Percentiles rank a stretch among this genome's conserved stretches.
Evolutionary conservation across 2,888 invertebrate genomes (phyloP).

Genomic region (Anthophora plumipes): DNA sequence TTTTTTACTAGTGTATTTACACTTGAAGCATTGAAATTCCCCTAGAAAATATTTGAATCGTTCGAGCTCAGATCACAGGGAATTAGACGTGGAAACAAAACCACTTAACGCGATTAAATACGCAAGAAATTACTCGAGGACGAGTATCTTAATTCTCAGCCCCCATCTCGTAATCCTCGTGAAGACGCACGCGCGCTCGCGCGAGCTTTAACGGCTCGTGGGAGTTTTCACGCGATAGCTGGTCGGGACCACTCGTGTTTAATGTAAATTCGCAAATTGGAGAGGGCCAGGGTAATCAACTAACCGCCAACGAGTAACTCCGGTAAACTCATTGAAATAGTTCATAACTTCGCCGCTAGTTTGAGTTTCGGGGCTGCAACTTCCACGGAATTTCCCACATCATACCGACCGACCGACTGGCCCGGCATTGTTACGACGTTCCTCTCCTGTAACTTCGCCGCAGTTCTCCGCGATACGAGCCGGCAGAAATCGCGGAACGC

Average conservation of each 20-base stretch:
- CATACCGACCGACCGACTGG: slow-evolving; percentile 74
- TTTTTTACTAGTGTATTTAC: too few species aligned
- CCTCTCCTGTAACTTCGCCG: slow-evolving; percentile 63
- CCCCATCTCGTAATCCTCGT: not conserved
- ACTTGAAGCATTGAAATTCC: too few species aligned
- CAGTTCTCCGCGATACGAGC: slow-evolving; percentile 44
- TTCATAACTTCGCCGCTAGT: slow-evolving; percentile 77
- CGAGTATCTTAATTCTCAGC: too few species aligned
- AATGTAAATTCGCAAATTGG: slow-evolving; percentile 79
- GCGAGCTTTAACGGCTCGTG: slow-evolving; percentile 62
- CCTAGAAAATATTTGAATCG: too few species aligned
- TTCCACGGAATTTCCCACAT: slow-evolving; percentile 76
- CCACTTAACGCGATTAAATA: too few species aligned
- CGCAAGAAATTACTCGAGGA: too few species aligned
- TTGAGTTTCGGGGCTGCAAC: slow-evolving; percentile 71
- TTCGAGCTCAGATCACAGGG: too few species aligned
- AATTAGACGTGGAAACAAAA: too few species aligned
- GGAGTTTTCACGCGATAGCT: slow-evolving; percentile 70
- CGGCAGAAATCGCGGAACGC: slow-evolving; percentile 27
- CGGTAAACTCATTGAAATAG: slow-evolving; percentile 81
- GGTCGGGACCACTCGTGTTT: slow-evolving; percentile 68
- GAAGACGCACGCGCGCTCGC: not conserved
- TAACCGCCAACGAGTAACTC: slow-evolving; percentile 78
- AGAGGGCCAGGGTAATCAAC: slow-evolving; percentile 77
- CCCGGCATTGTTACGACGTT: slow-evolving; percentile 72